Evolutionary conservation across 2,888 invertebrate species (phyloP).

Genomic region (Agonopterix arenella): DNA sequence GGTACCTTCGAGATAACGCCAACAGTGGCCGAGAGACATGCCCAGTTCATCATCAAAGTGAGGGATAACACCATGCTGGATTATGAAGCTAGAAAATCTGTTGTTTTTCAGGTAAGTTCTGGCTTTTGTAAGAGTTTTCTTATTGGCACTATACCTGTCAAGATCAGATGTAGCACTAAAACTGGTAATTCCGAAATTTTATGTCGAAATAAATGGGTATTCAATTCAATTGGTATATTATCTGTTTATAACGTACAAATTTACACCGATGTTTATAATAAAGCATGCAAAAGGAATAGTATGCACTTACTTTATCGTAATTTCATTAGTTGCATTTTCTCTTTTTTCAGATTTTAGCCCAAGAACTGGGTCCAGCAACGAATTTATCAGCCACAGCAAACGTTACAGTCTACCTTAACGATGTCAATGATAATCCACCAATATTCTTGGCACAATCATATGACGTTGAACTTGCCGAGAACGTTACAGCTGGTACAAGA

Average conservation of each 20-base stretch:
- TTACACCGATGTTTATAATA: too few relatives aligned
- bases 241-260: too few relatives aligned
- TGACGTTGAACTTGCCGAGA: conserved; percentile 86
- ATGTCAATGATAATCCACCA: conserved; percentile 93
- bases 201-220: too few relatives aligned
- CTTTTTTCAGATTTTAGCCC: conserved; percentile 82
- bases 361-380: conserved; percentile 86
- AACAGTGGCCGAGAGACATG: conserved; percentile 85
- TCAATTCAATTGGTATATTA: too few relatives aligned
- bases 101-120: conserved; percentile 81
- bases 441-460: conserved; percentile 85
- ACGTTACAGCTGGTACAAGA: conserved; percentile 84
- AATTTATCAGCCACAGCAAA: conserved; percentile 85
- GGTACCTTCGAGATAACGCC: conserved; percentile 94
- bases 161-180: too few relatives aligned
- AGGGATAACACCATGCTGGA: conserved; percentile 89
- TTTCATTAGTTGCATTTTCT: not conserved
- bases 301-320: too few relatives aligned
- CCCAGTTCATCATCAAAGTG: conserved; percentile 89
- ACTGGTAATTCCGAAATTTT: too few relatives aligned
- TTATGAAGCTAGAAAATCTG: conserved; percentile 86
- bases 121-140: too few relatives aligned
- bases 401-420: conserved; percentile 87
- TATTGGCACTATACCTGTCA: too few relatives aligned
- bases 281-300: too few relatives aligned